Percentiles rank a stretch among this genome's conserved stretches.
phyloP scores from a whole-genome alignment of 2,113 vertebrate genomes.

The Pelvicachromis taeniatus region DNA sequence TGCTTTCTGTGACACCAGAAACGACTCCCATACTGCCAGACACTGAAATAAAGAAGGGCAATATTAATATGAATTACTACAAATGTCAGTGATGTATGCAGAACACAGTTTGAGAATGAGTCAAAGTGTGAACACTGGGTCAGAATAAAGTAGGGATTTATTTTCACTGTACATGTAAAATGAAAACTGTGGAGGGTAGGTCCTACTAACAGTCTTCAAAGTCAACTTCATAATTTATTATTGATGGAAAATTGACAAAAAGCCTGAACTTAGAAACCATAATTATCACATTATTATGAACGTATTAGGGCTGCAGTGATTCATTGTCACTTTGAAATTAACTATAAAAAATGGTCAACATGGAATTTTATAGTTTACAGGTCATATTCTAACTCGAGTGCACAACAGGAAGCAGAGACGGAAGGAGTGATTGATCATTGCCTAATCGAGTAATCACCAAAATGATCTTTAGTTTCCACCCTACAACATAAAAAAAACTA shows the following conservation, averaged over 20 bases:
- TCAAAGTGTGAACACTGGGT: not conserved
- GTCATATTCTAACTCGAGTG: accelerated
- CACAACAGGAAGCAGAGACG: not conserved
- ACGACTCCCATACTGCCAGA: conserved; percentile 93
- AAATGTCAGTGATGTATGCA: too few species aligned
- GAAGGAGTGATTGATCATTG: not conserved
- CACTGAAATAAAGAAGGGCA: conserved; percentile 73
- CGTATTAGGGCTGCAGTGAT: not conserved
- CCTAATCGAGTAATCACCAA: accelerated
- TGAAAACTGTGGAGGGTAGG: not conserved
- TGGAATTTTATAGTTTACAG: not conserved
- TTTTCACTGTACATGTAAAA: not conserved
- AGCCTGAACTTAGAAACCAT: accelerated
- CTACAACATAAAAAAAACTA: not conserved
- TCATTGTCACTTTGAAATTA: not conserved
- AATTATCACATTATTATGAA: too few species aligned
- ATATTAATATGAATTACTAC: accelerated
- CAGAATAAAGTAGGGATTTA: not conserved
- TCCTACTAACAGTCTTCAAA: not conserved
- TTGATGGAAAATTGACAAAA: not conserved
- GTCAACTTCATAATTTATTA: not conserved
- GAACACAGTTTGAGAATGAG: not conserved
- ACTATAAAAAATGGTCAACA: not conserved
- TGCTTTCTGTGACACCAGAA: conserved; percentile 81
- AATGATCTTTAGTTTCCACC: not conserved